Conservation (phyloP, 1,140 invertebrate genomes). For the Potamilus streckersoni region DNA sequence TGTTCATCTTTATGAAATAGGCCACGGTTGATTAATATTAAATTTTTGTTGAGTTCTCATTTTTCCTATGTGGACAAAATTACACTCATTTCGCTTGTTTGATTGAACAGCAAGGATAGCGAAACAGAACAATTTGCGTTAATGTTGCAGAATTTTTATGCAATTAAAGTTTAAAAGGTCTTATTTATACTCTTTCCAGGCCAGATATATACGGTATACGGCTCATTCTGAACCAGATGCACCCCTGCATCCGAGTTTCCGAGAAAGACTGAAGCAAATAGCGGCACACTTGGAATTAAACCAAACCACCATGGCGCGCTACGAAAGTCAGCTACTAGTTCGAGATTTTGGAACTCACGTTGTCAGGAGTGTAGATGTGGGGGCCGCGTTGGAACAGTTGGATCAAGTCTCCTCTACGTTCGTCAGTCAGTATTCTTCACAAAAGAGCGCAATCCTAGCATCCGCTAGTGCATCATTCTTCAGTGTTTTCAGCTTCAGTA, state of each 20-base stretch:
- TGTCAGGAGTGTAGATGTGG: constrained; percentile 38
- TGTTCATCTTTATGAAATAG: too few species aligned
- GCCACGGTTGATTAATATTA: too few species aligned
- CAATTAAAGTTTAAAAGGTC: too few species aligned
- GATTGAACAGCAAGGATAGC: too few species aligned
- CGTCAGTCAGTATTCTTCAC: neutral
- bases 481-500: constrained; percentile 10
- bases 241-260: constrained; percentile 17
- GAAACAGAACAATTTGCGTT: too few species aligned
- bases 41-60: too few species aligned
- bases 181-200: neutral
- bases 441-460: constrained; percentile 17
- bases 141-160: too few species aligned
- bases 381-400: constrained; percentile 35
- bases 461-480: constrained; percentile 35
- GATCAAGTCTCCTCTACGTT: constrained; percentile 23
- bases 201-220: constrained; percentile 32
- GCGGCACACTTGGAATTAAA: constrained; percentile 24
- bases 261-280: constrained; percentile 28
- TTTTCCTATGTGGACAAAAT: too few species aligned
- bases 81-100: too few species aligned
- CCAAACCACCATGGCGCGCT: constrained; percentile 24
- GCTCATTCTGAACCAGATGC: constrained; percentile 31
- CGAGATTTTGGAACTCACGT: constrained; percentile 53
- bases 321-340: constrained; percentile 38